Percentiles rank a stretch among this genome's conserved stretches.
Evolutionary conservation across 1,140 invertebrate species (phyloP).

Genomic region (Caerostris darwini): DNA sequence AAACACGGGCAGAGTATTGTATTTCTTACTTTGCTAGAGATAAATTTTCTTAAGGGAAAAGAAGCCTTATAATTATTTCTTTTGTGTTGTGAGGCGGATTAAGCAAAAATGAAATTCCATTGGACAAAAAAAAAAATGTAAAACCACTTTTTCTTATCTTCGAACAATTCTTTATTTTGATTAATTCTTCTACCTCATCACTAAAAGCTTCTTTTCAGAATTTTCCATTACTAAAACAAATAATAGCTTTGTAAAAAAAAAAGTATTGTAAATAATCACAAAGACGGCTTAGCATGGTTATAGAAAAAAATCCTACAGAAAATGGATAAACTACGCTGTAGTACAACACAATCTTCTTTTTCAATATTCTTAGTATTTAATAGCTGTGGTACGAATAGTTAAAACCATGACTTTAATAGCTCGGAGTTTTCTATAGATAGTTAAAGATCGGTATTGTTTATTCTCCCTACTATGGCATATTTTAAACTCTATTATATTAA

Average conservation of each 20-base stretch:
- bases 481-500: no score
- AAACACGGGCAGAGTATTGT: constrained; percentile 22
- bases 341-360: no score
- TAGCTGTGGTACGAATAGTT: no score
- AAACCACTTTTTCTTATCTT: constrained; percentile 14
- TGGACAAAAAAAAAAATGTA: constrained; percentile 1
- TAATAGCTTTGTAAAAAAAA: background rate
- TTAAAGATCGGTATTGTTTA: no score
- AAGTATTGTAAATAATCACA: background rate
- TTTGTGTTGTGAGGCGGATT: constrained; percentile 54
- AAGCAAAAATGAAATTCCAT: constrained; percentile 21
- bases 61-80: constrained; percentile 50
- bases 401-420: no score
- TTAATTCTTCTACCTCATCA: background rate
- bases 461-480: no score
- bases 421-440: no score
- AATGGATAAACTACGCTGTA: no score
- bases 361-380: no score
- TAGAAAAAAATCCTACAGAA: no score
- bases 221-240: constrained; percentile 10
- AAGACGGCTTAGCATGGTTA: background rate
- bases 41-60: constrained; percentile 40
- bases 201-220: background rate
- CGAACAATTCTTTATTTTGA: constrained; percentile 17
- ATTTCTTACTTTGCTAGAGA: constrained; percentile 34